Evolutionary conservation across 2,113 vertebrate species (phyloP), one percentile per base, ranked within the genome.

Genomic region (Daubentonia madagascariensis): DNA sequence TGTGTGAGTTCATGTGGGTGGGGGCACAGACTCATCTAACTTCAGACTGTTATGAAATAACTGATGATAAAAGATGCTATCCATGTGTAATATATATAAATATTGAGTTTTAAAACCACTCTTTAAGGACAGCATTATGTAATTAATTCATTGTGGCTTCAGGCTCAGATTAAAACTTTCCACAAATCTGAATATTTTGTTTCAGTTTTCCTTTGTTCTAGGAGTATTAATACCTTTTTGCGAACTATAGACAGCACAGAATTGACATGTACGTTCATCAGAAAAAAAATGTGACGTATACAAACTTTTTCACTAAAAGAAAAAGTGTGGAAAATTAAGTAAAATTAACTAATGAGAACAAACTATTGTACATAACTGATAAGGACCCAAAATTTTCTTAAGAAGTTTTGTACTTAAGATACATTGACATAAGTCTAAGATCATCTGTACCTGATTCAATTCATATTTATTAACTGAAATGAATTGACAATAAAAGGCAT

Each of bases 401-500:
- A 61, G 23, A 59, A 85, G 17, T 80, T 92, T 81, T 90, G 2
- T 16, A 50, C 14, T 86, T 52, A 85, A 43, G 14, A 68, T 32
- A 83, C 18, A n/a, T 4, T 91, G 35, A 68, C 28, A 52, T 48
- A 54, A 43, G 14, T 73, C 43, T 73, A 68, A 65, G 40, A 67
- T 78, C n/a, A 68, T 12, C 6, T 52, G 23, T 6, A 78, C 22
- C 5, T 30, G 14, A 57, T 78, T 54, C 9, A 13, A 67, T 22
- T 88, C 40, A 80, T 72, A 35, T 35, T 91, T 52, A 59, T 40
- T 40, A 57, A n/a, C 0, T 65, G 22, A 91, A 85, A 20, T 63
- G 57, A 94, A 81, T 8, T 93, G 59, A 75, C 96, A 97, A 84
- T 88, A 81, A 93, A 92, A 14, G 20, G 25, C 9, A 35, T 5